phyloP scores from a whole-genome alignment of 2,888 invertebrate species.

The Drosophila subsilvestris region DNA sequence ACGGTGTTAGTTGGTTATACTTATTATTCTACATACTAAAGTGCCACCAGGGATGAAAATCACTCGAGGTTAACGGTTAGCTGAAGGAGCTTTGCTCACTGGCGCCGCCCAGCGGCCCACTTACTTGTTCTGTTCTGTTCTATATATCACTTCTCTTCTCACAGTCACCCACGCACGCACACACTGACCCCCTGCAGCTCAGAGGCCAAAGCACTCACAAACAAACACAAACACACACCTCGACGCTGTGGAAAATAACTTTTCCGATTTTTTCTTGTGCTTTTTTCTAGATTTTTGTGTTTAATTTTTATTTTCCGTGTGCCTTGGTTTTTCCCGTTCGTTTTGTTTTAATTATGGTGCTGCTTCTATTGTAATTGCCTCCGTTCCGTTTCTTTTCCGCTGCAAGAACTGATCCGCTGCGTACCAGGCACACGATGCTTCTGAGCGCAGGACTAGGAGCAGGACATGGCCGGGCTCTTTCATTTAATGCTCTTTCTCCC shows the following conservation, averaged over 20 bases:
- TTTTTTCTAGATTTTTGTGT: no score
- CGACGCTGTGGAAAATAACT: slow-evolving; percentile 32
- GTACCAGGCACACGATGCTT: slow-evolving; percentile 76
- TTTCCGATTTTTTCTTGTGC: slow-evolving; percentile 11
- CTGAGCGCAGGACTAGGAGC: slow-evolving; percentile 65
- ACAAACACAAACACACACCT: slow-evolving; percentile 35
- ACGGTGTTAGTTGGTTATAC: slow-evolving; percentile 6
- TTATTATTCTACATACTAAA: neutral
- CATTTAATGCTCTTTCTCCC: slow-evolving; percentile 29
- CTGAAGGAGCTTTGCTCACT: slow-evolving; percentile 45
- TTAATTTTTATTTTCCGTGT: neutral
- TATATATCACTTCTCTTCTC: slow-evolving; percentile 1
- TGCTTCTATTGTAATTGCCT: neutral
- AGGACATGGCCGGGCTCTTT: slow-evolving; percentile 53
- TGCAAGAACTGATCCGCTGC: slow-evolving; percentile 71
- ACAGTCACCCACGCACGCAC: slow-evolving; percentile 8
- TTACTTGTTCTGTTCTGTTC: slow-evolving; percentile 40
- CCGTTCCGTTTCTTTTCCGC: neutral
- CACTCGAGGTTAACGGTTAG: slow-evolving; percentile 15
- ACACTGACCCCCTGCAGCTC: slow-evolving; percentile 6
- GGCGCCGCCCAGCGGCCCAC: slow-evolving; percentile 63
- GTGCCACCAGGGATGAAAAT: neutral
- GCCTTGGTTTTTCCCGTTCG: neutral
- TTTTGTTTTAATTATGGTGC: neutral
- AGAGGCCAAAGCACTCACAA: slow-evolving; percentile 22